A percentile compares a stretch with the other conserved stretches of the same genome.
These are phyloP conservation scores for Pristionchus maxplancki DNA, from an alignment of 2,888 invertebrate species.

Conservation along the genomic window DNA sequence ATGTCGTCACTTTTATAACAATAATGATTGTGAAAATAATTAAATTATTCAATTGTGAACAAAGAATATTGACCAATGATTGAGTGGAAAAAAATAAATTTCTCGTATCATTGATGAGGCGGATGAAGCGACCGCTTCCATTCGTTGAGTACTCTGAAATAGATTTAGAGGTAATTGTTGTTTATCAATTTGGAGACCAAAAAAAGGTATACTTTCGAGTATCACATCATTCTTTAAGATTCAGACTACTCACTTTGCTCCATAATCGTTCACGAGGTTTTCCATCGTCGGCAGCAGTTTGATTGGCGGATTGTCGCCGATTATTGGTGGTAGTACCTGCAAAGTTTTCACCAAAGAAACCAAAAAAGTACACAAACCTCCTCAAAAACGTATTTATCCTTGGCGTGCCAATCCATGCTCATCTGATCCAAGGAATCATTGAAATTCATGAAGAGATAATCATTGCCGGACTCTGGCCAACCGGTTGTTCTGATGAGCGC, in stretches of 20 bases:
- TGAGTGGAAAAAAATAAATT: no score
- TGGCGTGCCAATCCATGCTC: not conserved
- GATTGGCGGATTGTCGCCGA: not conserved
- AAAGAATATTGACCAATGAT: no score
- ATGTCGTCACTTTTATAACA: no score
- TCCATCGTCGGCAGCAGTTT: not conserved
- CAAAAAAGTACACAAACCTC: not conserved
- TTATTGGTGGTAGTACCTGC: not conserved
- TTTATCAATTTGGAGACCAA: not conserved
- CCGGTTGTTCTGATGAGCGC: not conserved
- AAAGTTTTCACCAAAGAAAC: not conserved
- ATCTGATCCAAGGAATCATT: not conserved
- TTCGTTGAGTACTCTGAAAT: no score
- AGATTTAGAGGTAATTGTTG: no score
- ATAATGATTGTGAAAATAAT: no score
- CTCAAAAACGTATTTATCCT: not conserved
- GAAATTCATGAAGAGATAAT: not conserved
- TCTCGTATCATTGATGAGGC: no score
- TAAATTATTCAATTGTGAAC: no score
- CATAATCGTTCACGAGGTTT: not conserved
- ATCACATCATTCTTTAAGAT: not conserved
- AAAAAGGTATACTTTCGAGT: no score
- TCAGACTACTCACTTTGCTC: not conserved
- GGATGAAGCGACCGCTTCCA: no score
- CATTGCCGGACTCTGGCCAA: not conserved